These are phyloP conservation scores for Peromyscus aztecus DNA, from an alignment of 2,797 vertebrate genomes.

Conservation along the genomic window DNA sequence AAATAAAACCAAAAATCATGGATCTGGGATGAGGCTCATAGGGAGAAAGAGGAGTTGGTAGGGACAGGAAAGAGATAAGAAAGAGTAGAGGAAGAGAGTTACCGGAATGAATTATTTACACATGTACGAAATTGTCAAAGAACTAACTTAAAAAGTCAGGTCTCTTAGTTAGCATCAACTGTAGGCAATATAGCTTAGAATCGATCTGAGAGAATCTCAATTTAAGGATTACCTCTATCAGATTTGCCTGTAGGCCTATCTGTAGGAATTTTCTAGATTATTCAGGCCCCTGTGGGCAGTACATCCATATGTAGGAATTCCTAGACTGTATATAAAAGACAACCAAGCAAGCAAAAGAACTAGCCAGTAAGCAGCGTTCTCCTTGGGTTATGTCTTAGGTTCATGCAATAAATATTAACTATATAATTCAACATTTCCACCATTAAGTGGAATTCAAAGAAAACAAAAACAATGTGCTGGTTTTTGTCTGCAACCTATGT, in stretches of 20 bases:
- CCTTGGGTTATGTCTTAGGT: neutral
- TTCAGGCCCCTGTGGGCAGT: neutral
- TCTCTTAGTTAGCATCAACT: neutral
- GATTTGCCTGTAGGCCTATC: neutral
- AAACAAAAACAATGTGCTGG: neutral
- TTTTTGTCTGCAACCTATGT: neutral
- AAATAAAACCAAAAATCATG: neutral
- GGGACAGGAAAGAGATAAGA: neutral
- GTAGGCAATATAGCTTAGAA: neutral
- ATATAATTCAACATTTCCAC: neutral
- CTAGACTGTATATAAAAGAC: neutral
- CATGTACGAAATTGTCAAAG: neutral
- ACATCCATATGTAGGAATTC: neutral
- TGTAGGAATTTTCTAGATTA: neutral
- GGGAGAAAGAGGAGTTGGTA: neutral
- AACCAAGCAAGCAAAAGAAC: neutral
- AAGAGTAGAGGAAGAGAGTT: too few species aligned
- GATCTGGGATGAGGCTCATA: neutral
- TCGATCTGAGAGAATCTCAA: neutral
- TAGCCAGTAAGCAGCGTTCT: neutral
- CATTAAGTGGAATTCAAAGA: neutral
- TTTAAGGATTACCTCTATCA: neutral
- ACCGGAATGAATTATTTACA: neutral
- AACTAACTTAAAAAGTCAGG: neutral
- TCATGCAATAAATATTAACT: neutral